Evolutionary conservation across 2,888 invertebrate genomes (phyloP).

Genomic region (Chydorus sphaericus): DNA sequence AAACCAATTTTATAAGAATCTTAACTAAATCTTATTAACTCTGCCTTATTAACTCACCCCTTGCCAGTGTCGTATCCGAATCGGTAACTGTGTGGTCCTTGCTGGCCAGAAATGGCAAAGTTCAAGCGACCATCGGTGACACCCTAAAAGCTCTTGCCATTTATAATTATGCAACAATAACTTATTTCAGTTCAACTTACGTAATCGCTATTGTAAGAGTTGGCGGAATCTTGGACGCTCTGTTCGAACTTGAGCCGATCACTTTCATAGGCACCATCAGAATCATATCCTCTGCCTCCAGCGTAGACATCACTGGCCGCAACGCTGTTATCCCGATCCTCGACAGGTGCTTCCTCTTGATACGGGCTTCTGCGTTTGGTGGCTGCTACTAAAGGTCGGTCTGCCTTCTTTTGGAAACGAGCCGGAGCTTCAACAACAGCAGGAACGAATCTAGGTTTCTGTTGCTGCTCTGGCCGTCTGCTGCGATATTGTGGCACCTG

Average conservation of each 20-base stretch:
- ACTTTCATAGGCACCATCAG: neutral
- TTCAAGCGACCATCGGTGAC: slow-evolving; percentile 32
- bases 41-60: slow-evolving; percentile 41
- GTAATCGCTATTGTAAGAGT: slow-evolving; percentile 6
- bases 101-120: slow-evolving; percentile 67
- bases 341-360: neutral
- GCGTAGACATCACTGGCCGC: neutral
- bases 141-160: neutral
- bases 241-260: slow-evolving; percentile 5
- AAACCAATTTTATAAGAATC: too few relatives aligned
- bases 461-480: neutral
- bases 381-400: neutral
- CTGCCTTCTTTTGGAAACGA: neutral
- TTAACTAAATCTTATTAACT: neutral
- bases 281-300: neutral
- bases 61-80: slow-evolving; percentile 72
- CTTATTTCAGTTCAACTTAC: neutral
- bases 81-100: slow-evolving; percentile 65
- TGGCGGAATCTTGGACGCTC: neutral
- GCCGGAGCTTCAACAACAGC: neutral
- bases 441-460: neutral
- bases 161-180: neutral
- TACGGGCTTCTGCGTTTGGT: neutral
- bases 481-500: neutral
- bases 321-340: neutral